These are phyloP conservation scores for Oceanodroma tethys DNA, from an alignment of 2,113 vertebrate species.

Conservation along the genomic window DNA sequence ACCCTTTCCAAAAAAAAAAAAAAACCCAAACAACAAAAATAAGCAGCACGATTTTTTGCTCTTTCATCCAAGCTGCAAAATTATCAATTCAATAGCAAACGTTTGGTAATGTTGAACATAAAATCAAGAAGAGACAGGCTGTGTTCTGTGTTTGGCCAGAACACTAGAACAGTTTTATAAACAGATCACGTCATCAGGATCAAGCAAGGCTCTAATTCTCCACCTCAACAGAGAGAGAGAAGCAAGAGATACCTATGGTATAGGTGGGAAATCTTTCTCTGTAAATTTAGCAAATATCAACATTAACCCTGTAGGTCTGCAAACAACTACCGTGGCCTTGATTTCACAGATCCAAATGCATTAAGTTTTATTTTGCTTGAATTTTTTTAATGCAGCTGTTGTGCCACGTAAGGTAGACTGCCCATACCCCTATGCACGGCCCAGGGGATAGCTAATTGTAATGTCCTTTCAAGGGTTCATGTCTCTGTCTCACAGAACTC, in stretches of 20 bases:
- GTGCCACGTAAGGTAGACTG: not conserved
- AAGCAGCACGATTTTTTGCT: not conserved
- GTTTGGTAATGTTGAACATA: not conserved
- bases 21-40: not conserved
- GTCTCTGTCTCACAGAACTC: rapidly evolving
- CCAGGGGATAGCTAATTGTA: rapidly evolving
- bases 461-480: not conserved
- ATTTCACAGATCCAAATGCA: not conserved
- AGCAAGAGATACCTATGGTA: not conserved
- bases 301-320: not conserved
- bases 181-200: not conserved
- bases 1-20: not conserved
- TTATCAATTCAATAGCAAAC: slow-evolving; percentile 19
- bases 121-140: not conserved
- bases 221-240: not conserved
- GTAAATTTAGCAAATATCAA: not conserved
- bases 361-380: not conserved
- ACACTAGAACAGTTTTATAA: not conserved
- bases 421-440: rapidly evolving
- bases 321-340: not conserved
- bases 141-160: not conserved
- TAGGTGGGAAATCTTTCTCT: not conserved
- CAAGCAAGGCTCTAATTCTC: not conserved
- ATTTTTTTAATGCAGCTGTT: not conserved
- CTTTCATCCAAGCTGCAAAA: slow-evolving; percentile 4